phyloP scores from a whole-genome alignment of 2,888 invertebrate genomes.

The Heteropelma amictum region DNA sequence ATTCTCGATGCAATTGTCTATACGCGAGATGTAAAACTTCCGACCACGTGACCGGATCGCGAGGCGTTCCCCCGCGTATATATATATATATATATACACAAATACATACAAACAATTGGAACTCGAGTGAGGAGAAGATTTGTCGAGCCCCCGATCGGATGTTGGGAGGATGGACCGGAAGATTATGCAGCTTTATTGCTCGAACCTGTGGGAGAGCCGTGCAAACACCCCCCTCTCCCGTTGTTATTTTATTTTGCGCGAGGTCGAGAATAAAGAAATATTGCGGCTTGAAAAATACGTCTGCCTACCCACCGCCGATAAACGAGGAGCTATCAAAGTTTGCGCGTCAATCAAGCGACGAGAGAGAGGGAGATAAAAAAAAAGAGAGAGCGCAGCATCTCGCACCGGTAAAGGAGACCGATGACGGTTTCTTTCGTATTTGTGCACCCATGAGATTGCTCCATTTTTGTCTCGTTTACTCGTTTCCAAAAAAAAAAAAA shows the following conservation, averaged over 20 bases:
- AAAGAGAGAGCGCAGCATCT: neutral
- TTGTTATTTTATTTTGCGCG: too few species aligned
- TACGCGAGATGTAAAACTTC: slow-evolving; percentile 61
- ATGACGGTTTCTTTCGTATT: too few species aligned
- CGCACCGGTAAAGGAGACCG: too few species aligned
- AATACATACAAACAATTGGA: neutral
- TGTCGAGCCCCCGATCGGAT: slow-evolving; percentile 21
- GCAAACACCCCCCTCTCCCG: too few species aligned
- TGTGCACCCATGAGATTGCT: too few species aligned
- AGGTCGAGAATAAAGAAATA: slow-evolving; percentile 54
- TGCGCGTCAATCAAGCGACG: slow-evolving; percentile 37
- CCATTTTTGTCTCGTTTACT: too few species aligned
- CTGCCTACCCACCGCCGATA: slow-evolving; percentile 57
- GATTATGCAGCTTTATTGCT: neutral
- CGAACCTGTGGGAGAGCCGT: neutral
- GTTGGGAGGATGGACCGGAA: slow-evolving; percentile 6
- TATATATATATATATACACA: too few species aligned
- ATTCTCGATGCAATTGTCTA: slow-evolving; percentile 16
- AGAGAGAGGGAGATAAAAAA: neutral
- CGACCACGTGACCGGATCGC: slow-evolving; percentile 45
- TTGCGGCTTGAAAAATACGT: slow-evolving; percentile 57
- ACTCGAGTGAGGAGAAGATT: slow-evolving; percentile 28
- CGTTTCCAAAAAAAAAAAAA: neutral
- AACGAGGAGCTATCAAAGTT: slow-evolving; percentile 57
- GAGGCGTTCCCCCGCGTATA: too few species aligned